These are phyloP conservation scores for Limosa lapponica DNA, from an alignment of 2,797 vertebrate genomes.

Conservation along the genomic window DNA sequence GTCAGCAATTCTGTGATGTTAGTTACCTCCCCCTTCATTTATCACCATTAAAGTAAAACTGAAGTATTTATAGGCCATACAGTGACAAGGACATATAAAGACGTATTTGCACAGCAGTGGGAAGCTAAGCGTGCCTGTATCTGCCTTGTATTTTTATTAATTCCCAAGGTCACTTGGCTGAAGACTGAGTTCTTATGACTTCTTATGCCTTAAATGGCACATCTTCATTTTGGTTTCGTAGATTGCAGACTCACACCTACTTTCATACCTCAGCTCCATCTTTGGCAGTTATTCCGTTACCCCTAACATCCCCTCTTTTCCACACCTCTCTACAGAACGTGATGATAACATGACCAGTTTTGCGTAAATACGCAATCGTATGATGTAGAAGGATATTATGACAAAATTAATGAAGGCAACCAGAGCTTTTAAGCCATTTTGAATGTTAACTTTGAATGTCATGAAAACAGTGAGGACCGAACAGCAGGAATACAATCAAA, in stretches of 20 bases:
- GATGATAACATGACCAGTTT: background rate
- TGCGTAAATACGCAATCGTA: background rate
- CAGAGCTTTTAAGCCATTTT: background rate
- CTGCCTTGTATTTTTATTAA: background rate
- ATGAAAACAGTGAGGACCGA: background rate
- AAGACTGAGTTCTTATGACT: background rate
- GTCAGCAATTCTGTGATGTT: background rate
- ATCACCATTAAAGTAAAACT: background rate
- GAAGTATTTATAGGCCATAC: background rate
- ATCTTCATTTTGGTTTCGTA: background rate
- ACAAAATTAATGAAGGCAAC: background rate
- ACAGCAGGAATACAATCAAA: background rate
- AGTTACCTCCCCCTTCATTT: background rate
- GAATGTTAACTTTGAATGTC: background rate
- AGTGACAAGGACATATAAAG: background rate
- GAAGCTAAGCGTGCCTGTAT: background rate
- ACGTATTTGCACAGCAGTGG: background rate
- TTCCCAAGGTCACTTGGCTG: background rate
- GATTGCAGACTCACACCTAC: background rate
- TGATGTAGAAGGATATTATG: background rate
- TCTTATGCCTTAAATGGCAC: background rate
- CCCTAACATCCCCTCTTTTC: background rate
- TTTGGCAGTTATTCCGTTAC: background rate
- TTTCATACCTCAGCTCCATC: background rate
- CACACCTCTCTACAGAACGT: background rate